Conservation (phyloP, 2,113 vertebrate species). For the Dasypus novemcinctus region DNA sequence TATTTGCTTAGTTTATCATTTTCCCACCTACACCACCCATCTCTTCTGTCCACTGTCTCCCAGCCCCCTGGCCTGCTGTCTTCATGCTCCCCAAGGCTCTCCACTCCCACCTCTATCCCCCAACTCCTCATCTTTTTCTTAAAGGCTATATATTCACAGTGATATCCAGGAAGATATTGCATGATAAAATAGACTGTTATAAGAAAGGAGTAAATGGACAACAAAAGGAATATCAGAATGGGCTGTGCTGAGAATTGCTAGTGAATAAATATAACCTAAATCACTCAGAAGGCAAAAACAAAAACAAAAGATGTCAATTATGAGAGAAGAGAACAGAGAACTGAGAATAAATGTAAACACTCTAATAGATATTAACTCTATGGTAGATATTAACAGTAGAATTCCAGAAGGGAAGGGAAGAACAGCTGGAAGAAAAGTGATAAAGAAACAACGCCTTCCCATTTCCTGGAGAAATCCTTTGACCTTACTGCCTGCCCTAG, state of each 20-base stretch:
- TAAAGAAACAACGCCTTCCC: accelerated
- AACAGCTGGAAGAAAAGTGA: not conserved
- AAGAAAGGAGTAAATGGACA: not conserved
- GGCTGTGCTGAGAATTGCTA: not conserved
- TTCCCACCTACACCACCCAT: accelerated
- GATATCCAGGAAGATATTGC: not conserved
- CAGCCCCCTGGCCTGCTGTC: not conserved
- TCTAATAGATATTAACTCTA: too few species aligned
- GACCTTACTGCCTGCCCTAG: not conserved
- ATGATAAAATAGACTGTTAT: not conserved
- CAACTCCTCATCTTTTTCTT: not conserved
- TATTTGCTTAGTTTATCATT: accelerated
- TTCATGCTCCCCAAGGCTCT: not conserved
- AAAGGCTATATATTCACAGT: not conserved
- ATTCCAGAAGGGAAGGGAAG: not conserved
- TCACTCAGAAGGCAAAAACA: not conserved
- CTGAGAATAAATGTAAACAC: not conserved
- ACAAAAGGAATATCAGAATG: not conserved
- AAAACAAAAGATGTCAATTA: not conserved
- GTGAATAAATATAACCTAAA: not conserved
- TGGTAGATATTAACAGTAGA: not conserved
- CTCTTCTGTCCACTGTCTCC: accelerated
- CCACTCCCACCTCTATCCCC: too few species aligned
- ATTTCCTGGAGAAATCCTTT: accelerated
- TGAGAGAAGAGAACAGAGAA: not conserved